Conservation (phyloP, 2,113 vertebrate genomes). For the Hemibagrus wyckioides region DNA sequence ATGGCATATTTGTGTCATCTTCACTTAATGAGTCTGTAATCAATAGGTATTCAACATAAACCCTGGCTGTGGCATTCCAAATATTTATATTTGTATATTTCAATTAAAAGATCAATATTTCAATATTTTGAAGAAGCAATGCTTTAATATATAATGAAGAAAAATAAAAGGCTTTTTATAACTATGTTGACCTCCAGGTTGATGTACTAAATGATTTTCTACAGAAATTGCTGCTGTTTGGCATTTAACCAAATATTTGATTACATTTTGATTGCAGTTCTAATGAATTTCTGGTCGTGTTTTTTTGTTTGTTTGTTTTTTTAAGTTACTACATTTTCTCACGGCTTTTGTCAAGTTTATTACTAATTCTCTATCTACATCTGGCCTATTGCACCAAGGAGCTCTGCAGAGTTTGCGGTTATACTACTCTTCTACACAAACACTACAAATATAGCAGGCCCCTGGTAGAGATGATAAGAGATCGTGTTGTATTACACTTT, state of each 20-base stretch:
- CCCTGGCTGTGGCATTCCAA: neutral
- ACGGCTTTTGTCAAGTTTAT: neutral
- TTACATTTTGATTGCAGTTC: neutral
- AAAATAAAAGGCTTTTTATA: neutral
- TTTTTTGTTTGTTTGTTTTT: too few relatives aligned
- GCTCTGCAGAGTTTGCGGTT: neutral
- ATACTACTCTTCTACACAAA: slow-evolving; percentile 16
- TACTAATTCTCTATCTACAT: neutral
- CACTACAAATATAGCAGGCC: neutral
- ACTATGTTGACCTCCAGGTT: neutral
- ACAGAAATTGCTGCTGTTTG: neutral
- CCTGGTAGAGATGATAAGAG: neutral
- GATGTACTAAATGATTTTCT: neutral
- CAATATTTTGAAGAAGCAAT: neutral
- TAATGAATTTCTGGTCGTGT: neutral
- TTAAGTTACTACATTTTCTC: neutral
- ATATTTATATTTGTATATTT: neutral
- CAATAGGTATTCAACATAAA: neutral
- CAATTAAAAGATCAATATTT: neutral
- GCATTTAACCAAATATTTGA: neutral
- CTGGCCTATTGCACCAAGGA: neutral
- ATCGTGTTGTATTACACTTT: neutral
- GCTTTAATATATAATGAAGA: neutral
- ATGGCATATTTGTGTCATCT: neutral
- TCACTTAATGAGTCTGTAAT: neutral